These are phyloP conservation scores for Formica exsecta DNA, from an alignment of 1,140 invertebrate genomes.

Conservation along the genomic window DNA sequence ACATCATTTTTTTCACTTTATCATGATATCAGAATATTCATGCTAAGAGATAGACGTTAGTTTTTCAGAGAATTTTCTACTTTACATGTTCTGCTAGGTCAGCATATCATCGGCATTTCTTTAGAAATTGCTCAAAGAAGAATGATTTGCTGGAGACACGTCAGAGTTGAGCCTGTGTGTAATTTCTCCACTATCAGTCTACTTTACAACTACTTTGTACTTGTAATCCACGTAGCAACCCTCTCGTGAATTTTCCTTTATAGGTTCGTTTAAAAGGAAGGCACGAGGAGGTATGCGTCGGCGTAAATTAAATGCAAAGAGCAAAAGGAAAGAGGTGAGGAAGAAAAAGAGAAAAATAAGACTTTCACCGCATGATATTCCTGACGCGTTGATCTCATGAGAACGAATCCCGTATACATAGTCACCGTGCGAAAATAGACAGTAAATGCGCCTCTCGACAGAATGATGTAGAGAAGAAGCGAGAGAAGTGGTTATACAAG, in stretches of 20 bases:
- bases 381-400: conserved; percentile 50
- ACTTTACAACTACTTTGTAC: conserved; percentile 50
- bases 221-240: not conserved
- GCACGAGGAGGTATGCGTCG: not conserved
- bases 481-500: conserved; percentile 18
- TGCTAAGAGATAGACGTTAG: not conserved
- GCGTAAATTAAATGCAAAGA: conserved; percentile 25
- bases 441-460: conserved; percentile 41
- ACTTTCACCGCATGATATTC: conserved; percentile 49
- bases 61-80: conserved; percentile 13
- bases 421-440: conserved; percentile 60
- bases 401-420: conserved; percentile 54
- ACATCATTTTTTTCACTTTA: not conserved
- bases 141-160: conserved; percentile 2
- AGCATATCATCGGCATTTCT: not conserved
- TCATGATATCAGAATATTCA: not conserved
- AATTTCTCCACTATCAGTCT: conserved; percentile 36
- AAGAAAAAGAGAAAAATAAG: not conserved
- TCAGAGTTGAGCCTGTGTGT: conserved; percentile 24
- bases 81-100: conserved; percentile 3
- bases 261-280: not conserved
- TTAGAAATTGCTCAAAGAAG: conserved; percentile 31
- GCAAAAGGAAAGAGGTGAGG: conserved; percentile 13
- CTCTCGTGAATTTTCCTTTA: conserved; percentile 24
- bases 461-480: conserved; percentile 41